Evolutionary conservation across 2,888 invertebrate genomes (phyloP), one percentile per base, ranked within the genome.

Genomic region (Lasioglossum malachurum): DNA sequence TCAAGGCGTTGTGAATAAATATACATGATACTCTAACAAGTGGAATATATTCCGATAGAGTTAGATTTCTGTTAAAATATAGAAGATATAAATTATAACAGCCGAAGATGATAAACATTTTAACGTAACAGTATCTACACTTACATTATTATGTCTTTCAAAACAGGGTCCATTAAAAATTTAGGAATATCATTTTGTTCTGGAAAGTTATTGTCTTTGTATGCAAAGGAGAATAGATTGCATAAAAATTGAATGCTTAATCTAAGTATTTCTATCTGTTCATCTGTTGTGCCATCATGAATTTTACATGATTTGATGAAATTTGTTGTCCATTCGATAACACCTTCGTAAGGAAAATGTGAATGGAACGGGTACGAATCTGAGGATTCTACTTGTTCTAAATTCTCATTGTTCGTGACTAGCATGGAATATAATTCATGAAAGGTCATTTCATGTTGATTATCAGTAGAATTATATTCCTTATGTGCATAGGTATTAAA

Each of bases 191-290:
- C 77, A 46, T 90, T 78, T 27, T 80, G 79, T 27, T 89, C 80
- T 38, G 82, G 73, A 53, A 80, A 82, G 44, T 23, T 86, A 27
- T 8, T 77, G 76, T 89, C 82, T 38, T 91, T 78, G 67, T 89
- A 92, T n/a, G 92, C 92, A 75, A 92, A 93, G 35, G 92, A 91
- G 74, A 92, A 88, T 49, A 94, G 89, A 91, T 95, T 95, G 75
- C 94, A 94, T 31, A 95, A 85, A 84, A 95, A 95, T 78, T 94
- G 93, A 67, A 95, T 82, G 72, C 91, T 88, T 71, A 94, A 80
- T 82, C 93, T 93, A 35, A 94, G 80, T 46, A 94, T 86, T 80
- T 93, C 91, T 53, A 86, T 53, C 77, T 92, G 74, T 10, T 93
- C 92, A 23, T 92, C 86, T 1, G 38, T 77, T 35, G 84, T 69